These are phyloP conservation scores for Cydia pomonella DNA, from an alignment of 1,140 invertebrate genomes.

Conservation along the genomic window DNA sequence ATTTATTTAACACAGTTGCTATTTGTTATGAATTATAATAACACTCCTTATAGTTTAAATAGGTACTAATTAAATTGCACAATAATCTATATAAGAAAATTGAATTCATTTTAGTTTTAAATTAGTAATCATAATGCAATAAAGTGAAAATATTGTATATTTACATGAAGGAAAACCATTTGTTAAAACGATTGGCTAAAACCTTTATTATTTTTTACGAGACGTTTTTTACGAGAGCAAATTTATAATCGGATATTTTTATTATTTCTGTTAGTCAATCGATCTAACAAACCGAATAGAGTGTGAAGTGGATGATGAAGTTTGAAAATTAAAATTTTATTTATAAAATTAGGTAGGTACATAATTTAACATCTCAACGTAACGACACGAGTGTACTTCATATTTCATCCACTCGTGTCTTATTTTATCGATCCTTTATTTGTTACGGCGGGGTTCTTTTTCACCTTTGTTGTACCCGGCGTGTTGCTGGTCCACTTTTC, in stretches of 20 bases:
- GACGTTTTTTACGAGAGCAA: no score
- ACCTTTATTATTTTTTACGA: not conserved
- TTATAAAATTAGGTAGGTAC: not conserved
- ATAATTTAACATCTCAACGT: not conserved
- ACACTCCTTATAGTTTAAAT: no score
- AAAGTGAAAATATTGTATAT: no score
- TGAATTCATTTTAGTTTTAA: no score
- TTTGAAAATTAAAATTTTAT: no score
- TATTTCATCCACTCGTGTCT: not conserved
- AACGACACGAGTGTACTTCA: not conserved
- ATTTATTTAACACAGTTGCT: not conserved
- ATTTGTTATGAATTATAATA: no score
- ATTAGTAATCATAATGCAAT: no score
- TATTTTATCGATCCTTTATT: not conserved
- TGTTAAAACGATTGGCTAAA: not conserved
- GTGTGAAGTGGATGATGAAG: not conserved
- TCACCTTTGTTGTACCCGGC: constrained; percentile 21
- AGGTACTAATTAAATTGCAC: no score
- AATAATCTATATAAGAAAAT: no score
- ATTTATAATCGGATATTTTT: not conserved
- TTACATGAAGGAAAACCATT: not conserved
- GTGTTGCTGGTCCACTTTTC: not conserved
- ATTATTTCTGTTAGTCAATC: not conserved
- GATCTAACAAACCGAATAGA: not conserved
- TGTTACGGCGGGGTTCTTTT: not conserved